phyloP scores from a whole-genome alignment of 2,797 vertebrate species.

The Rhinogobio ventralis region DNA sequence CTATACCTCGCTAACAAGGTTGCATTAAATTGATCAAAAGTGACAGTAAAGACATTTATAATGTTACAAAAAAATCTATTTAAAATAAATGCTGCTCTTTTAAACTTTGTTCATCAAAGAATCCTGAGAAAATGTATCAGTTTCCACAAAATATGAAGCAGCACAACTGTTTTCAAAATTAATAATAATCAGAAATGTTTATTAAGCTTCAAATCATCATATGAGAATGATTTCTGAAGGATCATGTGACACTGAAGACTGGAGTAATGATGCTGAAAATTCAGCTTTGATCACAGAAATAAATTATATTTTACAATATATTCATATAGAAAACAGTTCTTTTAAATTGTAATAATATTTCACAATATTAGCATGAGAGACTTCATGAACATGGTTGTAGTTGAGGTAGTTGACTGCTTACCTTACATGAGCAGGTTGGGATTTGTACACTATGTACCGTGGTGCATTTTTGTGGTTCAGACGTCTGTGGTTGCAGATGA shows the following conservation, averaged over 20 bases:
- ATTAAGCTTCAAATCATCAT: neutral
- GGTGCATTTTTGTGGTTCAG: constrained; percentile 61
- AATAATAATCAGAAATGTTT: constrained; percentile 1
- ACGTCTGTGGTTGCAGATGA: constrained; percentile 67
- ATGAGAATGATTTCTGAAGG: neutral
- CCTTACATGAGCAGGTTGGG: constrained; percentile 32
- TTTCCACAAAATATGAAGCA: no score
- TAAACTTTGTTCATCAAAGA: neutral
- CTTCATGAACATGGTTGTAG: neutral
- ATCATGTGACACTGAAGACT: neutral
- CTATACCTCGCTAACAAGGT: neutral
- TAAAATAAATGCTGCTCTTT: neutral
- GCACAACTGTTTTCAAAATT: neutral
- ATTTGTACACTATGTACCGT: constrained; percentile 53
- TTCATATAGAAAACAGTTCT: neutral
- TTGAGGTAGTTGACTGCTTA: constrained; percentile 6
- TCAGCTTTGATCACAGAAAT: neutral
- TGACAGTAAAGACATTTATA: neutral
- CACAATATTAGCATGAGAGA: neutral
- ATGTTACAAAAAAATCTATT: neutral
- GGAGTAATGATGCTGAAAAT: neutral
- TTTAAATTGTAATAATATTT: neutral
- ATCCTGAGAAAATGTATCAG: neutral
- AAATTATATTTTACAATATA: neutral
- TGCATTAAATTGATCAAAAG: neutral